Evolutionary conservation across 2,888 invertebrate genomes (phyloP), one percentile per base, ranked within the genome.

Genomic region (Hemicrepidius hirtus): DNA sequence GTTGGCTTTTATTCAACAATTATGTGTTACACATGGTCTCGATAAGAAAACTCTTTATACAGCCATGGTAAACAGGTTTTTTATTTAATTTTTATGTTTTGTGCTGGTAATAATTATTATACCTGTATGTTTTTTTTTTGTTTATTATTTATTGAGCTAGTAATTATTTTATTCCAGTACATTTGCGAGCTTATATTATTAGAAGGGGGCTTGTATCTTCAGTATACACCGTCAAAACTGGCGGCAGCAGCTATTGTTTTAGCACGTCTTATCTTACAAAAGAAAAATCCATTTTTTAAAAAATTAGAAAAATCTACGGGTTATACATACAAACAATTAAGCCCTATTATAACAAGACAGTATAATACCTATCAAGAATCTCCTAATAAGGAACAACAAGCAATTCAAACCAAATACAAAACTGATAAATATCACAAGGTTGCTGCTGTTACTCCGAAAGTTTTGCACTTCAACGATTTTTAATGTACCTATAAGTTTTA

Each of bases 341-440:
- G 85, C 53, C 86, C 88, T 9, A 87, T 90, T 74, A 83, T 91
- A 13, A 81, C 85, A 40, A 84, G 87, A 68, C 87, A 91, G 63
- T 86, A 89, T 74, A 82, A 83, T 71, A 87, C 88, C 0, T 88
- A 89, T 78, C 80, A 80, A 68, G 86, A 87, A 70, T 88, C 90
- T 7, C 85, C 87, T 6, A 82, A 81, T 10, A 86, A 87, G 72
- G 84, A 88, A 18, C 89, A 90, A 76, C 88, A 90, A 80, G 88
- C 91, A 2, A 87, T 91, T 5, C 85, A 87, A 53, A 88, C 88
- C 60, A 91, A 91, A 81, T 91, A 90, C 84, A 87, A 87, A 64
- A 81, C 80, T 24, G 75, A 75, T 0, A 82, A 82, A 66, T 85
- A 82, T 67, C 75, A 79, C 21, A 76, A 75, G 46, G 84, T 85